These are phyloP conservation scores for Chauna torquata DNA, from an alignment of 2,113 vertebrate genomes.

Conservation along the genomic window DNA sequence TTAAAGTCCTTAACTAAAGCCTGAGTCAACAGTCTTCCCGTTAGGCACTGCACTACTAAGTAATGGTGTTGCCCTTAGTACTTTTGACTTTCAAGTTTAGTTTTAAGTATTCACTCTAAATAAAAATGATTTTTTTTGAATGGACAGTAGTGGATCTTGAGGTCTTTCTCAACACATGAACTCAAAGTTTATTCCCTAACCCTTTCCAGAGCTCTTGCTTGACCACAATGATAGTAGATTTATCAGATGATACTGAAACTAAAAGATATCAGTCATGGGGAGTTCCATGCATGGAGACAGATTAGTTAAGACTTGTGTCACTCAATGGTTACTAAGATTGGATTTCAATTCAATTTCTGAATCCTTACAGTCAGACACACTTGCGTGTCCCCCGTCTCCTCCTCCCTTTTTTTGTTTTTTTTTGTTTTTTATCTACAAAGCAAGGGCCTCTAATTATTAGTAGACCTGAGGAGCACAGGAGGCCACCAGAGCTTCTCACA, in stretches of 20 bases:
- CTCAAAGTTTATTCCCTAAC: not conserved
- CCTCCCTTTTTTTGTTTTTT: not conserved
- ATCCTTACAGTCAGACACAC: not conserved
- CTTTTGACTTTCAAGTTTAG: not conserved
- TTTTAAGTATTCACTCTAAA: not conserved
- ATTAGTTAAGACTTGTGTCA: fast-evolving
- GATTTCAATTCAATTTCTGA: not conserved
- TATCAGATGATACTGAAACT: not conserved
- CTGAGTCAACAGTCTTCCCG: not conserved
- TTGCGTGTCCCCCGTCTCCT: too few species aligned
- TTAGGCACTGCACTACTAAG: not conserved
- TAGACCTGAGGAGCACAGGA: not conserved
- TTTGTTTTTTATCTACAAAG: not conserved
- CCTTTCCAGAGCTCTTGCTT: not conserved
- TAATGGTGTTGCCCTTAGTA: not conserved
- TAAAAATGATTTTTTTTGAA: not conserved
- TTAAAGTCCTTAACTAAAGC: not conserved
- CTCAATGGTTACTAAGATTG: not conserved
- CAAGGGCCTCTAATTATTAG: not conserved
- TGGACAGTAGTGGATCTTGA: not conserved
- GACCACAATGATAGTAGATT: not conserved
- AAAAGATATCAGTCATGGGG: not conserved
- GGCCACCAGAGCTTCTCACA: not conserved
- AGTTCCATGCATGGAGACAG: not conserved
- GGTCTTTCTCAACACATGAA: not conserved